These are phyloP conservation scores for Exephanes ischioxanthus DNA, from an alignment of 2,888 invertebrate genomes.

Conservation along the genomic window DNA sequence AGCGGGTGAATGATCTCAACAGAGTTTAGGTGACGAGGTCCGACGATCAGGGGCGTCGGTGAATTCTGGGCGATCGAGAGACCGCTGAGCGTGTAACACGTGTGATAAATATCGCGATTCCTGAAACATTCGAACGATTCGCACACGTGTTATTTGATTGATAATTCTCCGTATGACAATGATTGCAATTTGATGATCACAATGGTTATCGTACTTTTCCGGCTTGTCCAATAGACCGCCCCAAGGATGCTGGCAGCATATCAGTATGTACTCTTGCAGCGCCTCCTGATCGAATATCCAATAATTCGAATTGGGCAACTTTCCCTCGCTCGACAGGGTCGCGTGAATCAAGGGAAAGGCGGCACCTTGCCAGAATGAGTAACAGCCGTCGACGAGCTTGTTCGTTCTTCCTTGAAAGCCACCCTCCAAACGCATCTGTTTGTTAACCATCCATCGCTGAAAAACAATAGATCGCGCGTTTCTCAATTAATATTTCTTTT, in stretches of 20 bases:
- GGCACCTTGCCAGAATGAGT: constrained; percentile 99
- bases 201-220: constrained; percentile 89
- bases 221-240: constrained; percentile 99
- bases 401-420: constrained; percentile 99
- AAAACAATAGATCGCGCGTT: constrained; percentile 63
- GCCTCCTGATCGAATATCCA: constrained; percentile 95
- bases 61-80: constrained; percentile 96
- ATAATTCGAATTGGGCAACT: constrained; percentile 83
- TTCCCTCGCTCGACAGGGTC: constrained; percentile 87
- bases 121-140: constrained; percentile 85
- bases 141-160: not conserved
- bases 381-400: constrained; percentile 99
- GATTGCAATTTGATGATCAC: not conserved
- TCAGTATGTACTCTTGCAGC: constrained; percentile 97
- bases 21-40: constrained; percentile 79
- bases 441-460: constrained; percentile 94
- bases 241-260: constrained; percentile 94
- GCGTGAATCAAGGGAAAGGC: constrained; percentile 95
- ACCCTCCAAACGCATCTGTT: constrained; percentile 97
- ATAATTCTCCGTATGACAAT: not conserved
- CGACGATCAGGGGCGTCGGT: constrained; percentile 80
- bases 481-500: not conserved
- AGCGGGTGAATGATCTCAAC: constrained; percentile 81
- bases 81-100: constrained; percentile 98
- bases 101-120: constrained; percentile 97